A percentile compares a stretch with the other conserved stretches of the same genome.
phyloP scores from a whole-genome alignment of 1,140 invertebrate species.

The Physella acuta region DNA sequence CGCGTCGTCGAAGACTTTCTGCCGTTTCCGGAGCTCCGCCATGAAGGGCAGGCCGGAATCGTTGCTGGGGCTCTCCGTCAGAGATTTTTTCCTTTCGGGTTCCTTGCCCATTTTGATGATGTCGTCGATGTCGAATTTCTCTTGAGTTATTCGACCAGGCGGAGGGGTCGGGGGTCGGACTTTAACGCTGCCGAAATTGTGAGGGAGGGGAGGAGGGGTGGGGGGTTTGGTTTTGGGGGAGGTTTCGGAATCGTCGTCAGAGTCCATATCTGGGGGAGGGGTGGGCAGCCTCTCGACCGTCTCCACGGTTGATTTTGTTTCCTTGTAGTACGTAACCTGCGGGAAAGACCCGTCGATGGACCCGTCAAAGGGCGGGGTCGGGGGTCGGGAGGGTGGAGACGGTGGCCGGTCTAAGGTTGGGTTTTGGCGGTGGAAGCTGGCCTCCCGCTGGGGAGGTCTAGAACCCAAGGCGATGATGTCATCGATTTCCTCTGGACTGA shows the following conservation, averaged over 20 bases:
- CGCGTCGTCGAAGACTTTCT: slow-evolving; percentile 14
- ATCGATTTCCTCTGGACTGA: not conserved
- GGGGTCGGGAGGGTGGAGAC: not conserved
- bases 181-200: not conserved
- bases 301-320: too few species aligned
- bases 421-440: slow-evolving; percentile 6
- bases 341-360: too few species aligned
- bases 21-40: slow-evolving; percentile 16
- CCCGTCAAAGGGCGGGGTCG: slow-evolving; percentile 16
- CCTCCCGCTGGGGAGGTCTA: too few species aligned
- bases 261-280: slow-evolving; percentile 11
- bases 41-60: slow-evolving; percentile 16
- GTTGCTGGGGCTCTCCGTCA: not conserved
- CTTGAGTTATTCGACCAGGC: not conserved
- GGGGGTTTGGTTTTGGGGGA: not conserved
- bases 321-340: too few species aligned
- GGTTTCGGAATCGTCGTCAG: not conserved
- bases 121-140: not conserved
- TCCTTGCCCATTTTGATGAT: not conserved
- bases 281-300: too few species aligned
- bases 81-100: not conserved
- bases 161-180: not conserved
- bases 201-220: slow-evolving; percentile 10
- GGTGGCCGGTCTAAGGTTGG: not conserved
- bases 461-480: slow-evolving; percentile 12